Evolutionary conservation across 2,113 vertebrate species (phyloP), one percentile per base, ranked within the genome.

Genomic region (Polypterus senegalus): DNA sequence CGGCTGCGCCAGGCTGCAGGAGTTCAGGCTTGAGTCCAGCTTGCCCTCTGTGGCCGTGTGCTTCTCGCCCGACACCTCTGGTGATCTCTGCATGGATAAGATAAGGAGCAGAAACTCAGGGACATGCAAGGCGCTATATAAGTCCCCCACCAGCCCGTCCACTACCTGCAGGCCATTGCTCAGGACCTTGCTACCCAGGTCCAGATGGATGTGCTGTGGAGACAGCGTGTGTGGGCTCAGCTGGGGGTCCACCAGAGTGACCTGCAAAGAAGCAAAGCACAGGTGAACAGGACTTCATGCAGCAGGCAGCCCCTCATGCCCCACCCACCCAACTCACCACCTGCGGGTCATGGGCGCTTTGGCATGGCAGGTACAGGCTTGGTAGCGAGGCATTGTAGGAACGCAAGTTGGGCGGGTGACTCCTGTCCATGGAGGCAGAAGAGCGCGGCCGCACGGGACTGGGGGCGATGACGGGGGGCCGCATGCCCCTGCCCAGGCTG

Each of bases 351-450:
- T 55, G 48, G 43, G 46, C 47, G 56, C 64, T 62, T 67, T 83
- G 83, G 70, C 84, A 84, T 59, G 85, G 77, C 70, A 90, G 78
- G 73, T 84, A 89, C 68, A 94, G 83, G 9, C 89, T 72, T 1
- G 91, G 91, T 57, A 93, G 79, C 61, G 91, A 92, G 56, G 83
- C 83, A 76, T 92, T 92, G 78, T 88, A 80, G 63, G 89, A 78
- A 56, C 81, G 82, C 60, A 88, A 83, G 62, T 79, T 83, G 71
- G 88, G 82, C 68, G 81, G 75, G 66, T 81, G 84, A 59, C 87
- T 82, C 45, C 78, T 81, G 74, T 90, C 90, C 58, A 89, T 86
- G 49, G 89, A 91, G 61, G 84, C 85, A 0, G 89, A 90, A 45
- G 89, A 91, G 75, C 84, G 86, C 9, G 88, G 88, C 49, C 89